Evolutionary conservation across 1,140 invertebrate species (phyloP), one percentile per base, ranked within the genome.

Genomic region (Bombus huntii): DNA sequence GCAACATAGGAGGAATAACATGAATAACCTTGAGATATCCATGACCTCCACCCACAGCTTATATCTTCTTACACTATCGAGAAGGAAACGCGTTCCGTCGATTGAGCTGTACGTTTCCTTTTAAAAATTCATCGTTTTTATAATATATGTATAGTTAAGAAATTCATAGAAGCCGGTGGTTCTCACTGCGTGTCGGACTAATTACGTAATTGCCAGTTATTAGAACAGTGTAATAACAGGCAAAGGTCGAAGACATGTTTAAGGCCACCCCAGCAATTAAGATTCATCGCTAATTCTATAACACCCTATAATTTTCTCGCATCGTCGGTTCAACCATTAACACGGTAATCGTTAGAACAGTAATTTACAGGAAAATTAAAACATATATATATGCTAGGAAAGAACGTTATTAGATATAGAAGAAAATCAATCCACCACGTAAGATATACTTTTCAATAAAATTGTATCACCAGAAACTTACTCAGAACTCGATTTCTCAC

Each of bases 191-290:
- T 53, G 65, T 80, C 76, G 66, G 22, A 18, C 28, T 83, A 83
- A 83, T 83, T 77, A 70, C 62, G 47, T 83, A 83, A 83, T 77
- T 83, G 73, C 34, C 39, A 83, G 47, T 53, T 53, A 53, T 53
- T 53, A 53, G 74, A 83, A 83, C 81, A 76, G 44, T 77, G 74
- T 83, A 70, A 70, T 77, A 83, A 83, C 73, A 70, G 65, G 65
- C 70, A 31, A 65, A 66, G 78, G 83, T 85, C 57, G 83, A 74
- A 81, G 71, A 81, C 78, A 85, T 42, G 78, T 47, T 77, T 28
- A n/a, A 82, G 57, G 53, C 42, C 31, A 13, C 13, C 1, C 71
- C 0, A 25, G 34, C 81, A 83, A 83, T 76, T 83, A 77, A 83
- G 77, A 42, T 70, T 68, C 34, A 42, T 68, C 74, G 65, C 68